Base-by-base conservation (phyloP, 2,888 invertebrate genomes). In the Drosophila peninsularis region DNA sequence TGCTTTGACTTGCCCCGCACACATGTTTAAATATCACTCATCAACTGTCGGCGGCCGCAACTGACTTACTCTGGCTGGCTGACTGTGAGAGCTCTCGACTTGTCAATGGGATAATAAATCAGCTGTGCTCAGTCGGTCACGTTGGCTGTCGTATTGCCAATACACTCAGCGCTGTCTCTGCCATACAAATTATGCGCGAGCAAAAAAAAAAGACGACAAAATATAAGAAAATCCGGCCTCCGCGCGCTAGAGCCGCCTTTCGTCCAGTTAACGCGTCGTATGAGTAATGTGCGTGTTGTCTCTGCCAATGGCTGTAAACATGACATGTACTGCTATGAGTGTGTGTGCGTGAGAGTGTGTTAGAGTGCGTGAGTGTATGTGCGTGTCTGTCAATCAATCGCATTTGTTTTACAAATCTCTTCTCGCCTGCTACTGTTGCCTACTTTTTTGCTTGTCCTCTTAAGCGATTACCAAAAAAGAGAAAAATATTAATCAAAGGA, bases 31-130 rank as follows among this genome's bases (percentile, higher is more conserved):
- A 24, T 66, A 36, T 36, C 17, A 49, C 41, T 42, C 30, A 34
- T 56, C 45, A 56, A 17, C 14, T 56, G 44, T 10, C 45, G 24
- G 11, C 32, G 32, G 32, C 21, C 14, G 10, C 42, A 49, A 41
- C 50, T 53, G 27, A 37, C 60, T 58, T 62, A n/a, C 52, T 39
- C 42, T 42, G 44, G 39, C 39, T 39, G 39, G 5, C 42, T 14
- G 24, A 47, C 17, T 50, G 39, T 30, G 36, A 30, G 45, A 66
- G 78, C 58, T 53, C 62, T 66, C 74, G 77, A 70, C 80, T 76
- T 85, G 86, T 82, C 86, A 85, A 85, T 80, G 80, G 50, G 32
- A 67, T 71, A 80, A 85, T 82, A 85, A 82, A 82, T 82, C 80
- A 70, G 80, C 50, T 37, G 21, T 45, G 34, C 69, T 49, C 60